phyloP scores from a whole-genome alignment of 2,113 vertebrate genomes.

The Malurus alboscapulatus region DNA sequence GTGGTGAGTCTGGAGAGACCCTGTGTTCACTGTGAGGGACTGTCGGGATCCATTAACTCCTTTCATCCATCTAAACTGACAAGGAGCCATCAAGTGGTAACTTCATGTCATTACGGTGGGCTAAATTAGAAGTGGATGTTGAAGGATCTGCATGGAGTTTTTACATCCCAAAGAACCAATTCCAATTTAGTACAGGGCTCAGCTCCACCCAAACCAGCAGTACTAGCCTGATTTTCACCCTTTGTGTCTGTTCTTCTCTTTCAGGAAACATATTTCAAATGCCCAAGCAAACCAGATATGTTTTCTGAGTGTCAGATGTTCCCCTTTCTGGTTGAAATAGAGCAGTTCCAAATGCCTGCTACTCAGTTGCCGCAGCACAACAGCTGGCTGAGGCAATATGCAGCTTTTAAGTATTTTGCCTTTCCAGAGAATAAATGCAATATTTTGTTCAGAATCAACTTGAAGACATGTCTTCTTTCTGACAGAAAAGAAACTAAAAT shows the following conservation, averaged over 20 bases:
- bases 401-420: background rate
- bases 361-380: background rate
- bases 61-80: background rate
- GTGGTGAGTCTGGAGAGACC: background rate
- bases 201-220: background rate
- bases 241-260: background rate
- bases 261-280: background rate
- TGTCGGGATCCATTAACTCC: background rate
- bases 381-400: background rate
- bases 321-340: background rate
- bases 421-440: background rate
- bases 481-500: background rate
- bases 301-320: background rate
- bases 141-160: background rate
- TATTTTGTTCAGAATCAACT: background rate
- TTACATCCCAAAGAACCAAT: background rate
- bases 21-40: fast-evolving
- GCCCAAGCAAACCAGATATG: background rate
- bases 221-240: background rate
- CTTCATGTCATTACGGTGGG: background rate
- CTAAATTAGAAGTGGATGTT: background rate
- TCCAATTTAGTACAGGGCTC: background rate
- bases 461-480: background rate
- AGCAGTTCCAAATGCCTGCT: background rate
- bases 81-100: slow-evolving; percentile 54